phyloP scores from a whole-genome alignment of 2,113 vertebrate genomes.

The Alligator mississippiensis region DNA sequence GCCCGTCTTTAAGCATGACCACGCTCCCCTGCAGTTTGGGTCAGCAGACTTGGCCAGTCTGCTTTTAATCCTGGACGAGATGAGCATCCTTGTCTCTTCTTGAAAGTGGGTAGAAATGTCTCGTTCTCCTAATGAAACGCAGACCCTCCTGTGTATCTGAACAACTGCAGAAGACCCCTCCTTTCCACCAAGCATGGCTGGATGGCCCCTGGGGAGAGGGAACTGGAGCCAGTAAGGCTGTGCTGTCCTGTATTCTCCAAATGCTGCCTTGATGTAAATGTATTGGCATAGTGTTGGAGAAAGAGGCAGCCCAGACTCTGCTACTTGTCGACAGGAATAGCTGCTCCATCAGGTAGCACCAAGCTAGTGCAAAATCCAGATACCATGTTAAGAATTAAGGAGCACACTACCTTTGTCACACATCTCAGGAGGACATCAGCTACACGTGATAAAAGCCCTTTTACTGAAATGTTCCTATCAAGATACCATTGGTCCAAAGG shows the following conservation, averaged over 20 bases:
- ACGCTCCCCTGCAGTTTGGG: too few relatives aligned
- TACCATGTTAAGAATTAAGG: background rate
- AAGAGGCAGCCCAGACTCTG: too few relatives aligned
- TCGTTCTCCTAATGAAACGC: background rate
- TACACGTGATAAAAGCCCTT: background rate
- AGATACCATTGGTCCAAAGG: background rate
- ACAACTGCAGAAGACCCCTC: background rate
- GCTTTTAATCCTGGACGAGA: background rate
- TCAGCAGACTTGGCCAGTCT: too few relatives aligned
- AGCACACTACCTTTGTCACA: background rate
- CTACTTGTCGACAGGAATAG: too few relatives aligned
- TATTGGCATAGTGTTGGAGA: too few relatives aligned
- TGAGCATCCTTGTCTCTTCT: background rate
- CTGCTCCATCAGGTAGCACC: too few relatives aligned
- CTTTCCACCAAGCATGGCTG: background rate
- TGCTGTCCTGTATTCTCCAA: background rate
- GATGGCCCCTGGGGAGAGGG: background rate
- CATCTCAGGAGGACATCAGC: background rate
- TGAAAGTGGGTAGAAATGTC: background rate
- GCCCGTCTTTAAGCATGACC: too few relatives aligned
- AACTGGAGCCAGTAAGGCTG: background rate
- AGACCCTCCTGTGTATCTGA: background rate
- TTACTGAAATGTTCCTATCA: background rate
- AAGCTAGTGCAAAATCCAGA: background rate
- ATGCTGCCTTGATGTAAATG: background rate